Base-by-base conservation (phyloP, 2,888 invertebrate species). In the Lithophane semibrunnea region DNA sequence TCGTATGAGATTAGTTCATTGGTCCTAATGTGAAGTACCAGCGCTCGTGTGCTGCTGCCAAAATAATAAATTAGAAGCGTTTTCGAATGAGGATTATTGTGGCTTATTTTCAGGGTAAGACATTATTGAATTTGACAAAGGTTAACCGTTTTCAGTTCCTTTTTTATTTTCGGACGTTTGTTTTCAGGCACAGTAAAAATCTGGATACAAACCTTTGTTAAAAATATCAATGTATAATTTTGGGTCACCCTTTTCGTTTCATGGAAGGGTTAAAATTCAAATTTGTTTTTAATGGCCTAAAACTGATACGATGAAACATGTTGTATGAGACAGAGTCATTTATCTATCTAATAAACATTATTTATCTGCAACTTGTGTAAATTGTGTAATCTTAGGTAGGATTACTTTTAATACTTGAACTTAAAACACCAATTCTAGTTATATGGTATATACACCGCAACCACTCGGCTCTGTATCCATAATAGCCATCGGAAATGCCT, bases 401-500 rank as follows among this genome's bases (percentile, higher is more conserved):
- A 29, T 70, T 49, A 67, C 29, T 12, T 76, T 52, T 47, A 79
- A 79, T 65, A 74, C 44, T 8, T 37, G 42, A 49, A 67, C n/a
- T 66, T 56, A 52, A 52, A 66, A 68, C 56, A 71, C 47, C 29
- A 64, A 12, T 42, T 60, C 9, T 60, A 67, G 70, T 18, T 52
- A 63, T 66, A 60, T n/a, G 13, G 47, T 49, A 68, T 47, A 64
- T 56, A 52, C 58, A 67, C 63, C 61, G 42, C 56, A 56, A 71
- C 49, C 54, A 54, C 66, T 77, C 64, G 37, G 60, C 68, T 60
- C 69, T 68, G 78, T 82, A 73, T 83, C 77, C 73, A 77, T 78
- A 86, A 80, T 73, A 77, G 72, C 73, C 75, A 77, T 77, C 78
- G 75, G 79, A 82, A 84, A 83, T 84, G 75, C 80, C 86, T 75